These are phyloP conservation scores for Saccopteryx bilineata DNA, from an alignment of 2,113 vertebrate genomes.

Conservation along the genomic window DNA sequence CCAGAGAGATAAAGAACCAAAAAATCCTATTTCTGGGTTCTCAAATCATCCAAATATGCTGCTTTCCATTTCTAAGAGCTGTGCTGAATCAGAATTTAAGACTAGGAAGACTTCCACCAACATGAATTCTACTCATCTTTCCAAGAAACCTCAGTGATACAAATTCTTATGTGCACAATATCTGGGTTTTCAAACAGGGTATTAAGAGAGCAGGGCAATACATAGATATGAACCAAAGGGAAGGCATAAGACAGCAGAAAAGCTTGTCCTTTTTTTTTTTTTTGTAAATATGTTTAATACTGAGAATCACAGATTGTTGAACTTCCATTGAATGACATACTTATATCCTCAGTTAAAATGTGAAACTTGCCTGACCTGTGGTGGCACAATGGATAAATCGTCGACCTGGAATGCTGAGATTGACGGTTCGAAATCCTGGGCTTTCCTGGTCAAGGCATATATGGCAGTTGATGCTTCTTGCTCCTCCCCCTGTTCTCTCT, in stretches of 20 bases:
- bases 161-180: not conserved
- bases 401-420: too few species aligned
- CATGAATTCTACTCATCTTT: slow-evolving; percentile 25
- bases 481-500: too few species aligned
- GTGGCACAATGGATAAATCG: too few species aligned
- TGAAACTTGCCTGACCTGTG: not conserved
- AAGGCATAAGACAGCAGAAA: not conserved
- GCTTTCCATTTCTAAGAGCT: not conserved
- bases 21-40: slow-evolving; percentile 11
- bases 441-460: too few species aligned
- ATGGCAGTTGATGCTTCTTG: too few species aligned
- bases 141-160: slow-evolving; percentile 2
- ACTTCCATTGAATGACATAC: not conserved
- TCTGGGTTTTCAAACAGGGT: slow-evolving; percentile 12
- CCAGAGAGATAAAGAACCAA: not conserved
- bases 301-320: not conserved
- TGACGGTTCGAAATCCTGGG: too few species aligned
- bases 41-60: slow-evolving; percentile 20
- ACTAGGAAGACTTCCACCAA: not conserved
- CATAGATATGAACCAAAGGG: not conserved
- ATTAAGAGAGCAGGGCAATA: not conserved
- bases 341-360: not conserved
- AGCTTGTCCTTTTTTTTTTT: not conserved
- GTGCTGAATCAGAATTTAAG: not conserved
- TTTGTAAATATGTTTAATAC: not conserved